Conservation (phyloP, 2,113 vertebrate genomes). For the Upupa epops region DNA sequence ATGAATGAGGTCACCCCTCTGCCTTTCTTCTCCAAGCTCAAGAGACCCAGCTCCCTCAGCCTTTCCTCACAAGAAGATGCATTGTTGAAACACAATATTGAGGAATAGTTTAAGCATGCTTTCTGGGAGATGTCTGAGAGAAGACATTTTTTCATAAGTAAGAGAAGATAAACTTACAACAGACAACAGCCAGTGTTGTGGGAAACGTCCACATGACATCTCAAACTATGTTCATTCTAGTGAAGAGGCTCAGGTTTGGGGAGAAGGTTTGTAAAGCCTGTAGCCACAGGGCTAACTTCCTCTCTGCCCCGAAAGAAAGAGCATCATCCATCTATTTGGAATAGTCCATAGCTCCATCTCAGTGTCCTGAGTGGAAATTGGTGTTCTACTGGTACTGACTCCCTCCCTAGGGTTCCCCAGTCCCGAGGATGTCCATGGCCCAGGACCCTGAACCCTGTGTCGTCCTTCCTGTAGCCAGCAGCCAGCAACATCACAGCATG, state of each 20-base stretch:
- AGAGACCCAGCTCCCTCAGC: no score
- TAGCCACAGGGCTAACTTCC: not conserved
- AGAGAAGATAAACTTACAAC: not conserved
- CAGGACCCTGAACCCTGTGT: no score
- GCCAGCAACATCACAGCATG: accelerated
- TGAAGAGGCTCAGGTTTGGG: not conserved
- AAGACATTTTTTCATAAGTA: not conserved
- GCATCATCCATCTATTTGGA: not conserved
- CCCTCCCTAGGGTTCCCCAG: accelerated
- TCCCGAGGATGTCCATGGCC: accelerated
- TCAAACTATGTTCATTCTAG: not conserved
- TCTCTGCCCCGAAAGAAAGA: not conserved
- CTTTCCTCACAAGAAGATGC: not conserved
- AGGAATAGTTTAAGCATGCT: not conserved
- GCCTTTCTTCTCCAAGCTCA: no score
- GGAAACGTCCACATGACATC: not conserved
- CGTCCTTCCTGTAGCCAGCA: accelerated
- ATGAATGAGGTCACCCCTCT: no score
- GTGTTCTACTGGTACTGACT: accelerated
- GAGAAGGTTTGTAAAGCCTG: not conserved
- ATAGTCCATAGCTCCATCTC: not conserved
- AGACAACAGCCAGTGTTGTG: not conserved
- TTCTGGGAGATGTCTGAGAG: not conserved
- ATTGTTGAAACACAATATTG: not conserved
- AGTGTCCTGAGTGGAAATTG: not conserved